Evolutionary conservation across 2,113 vertebrate species (phyloP).

Genomic region (Macheiramphus alcinus): DNA sequence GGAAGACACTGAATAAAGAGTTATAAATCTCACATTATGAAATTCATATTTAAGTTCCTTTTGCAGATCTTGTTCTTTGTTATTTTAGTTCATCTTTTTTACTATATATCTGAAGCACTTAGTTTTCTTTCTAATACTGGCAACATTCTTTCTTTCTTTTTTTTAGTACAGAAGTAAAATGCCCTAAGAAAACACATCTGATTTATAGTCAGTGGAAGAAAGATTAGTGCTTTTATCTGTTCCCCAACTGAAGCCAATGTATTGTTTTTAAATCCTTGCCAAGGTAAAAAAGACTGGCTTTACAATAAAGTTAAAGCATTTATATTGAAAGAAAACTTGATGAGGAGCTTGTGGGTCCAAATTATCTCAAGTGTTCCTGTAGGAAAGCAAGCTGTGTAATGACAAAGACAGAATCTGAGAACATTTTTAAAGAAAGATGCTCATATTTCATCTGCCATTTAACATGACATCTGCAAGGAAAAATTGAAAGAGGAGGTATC

Average conservation of each 20-base stretch:
- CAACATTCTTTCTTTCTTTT: not conserved
- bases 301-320: not conserved
- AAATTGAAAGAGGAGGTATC: not conserved
- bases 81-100: not conserved
- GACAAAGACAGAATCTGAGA: not conserved
- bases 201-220: not conserved
- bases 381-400: not conserved
- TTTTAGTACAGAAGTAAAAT: not conserved
- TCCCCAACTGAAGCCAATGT: not conserved
- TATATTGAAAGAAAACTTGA: not conserved
- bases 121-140: not conserved
- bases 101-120: not conserved
- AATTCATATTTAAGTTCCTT: not conserved
- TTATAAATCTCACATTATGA: not conserved
- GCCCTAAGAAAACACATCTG: not conserved
- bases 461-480: not conserved
- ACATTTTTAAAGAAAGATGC: not conserved
- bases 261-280: not conserved
- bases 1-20: not conserved
- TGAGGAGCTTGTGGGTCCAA: not conserved
- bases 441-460: not conserved
- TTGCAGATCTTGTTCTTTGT: not conserved
- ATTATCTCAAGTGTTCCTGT: not conserved
- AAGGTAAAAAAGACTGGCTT: not conserved
- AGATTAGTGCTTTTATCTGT: not conserved